Base-by-base conservation (phyloP, 1,140 invertebrate species). In the Scylla paramamosain region DNA sequence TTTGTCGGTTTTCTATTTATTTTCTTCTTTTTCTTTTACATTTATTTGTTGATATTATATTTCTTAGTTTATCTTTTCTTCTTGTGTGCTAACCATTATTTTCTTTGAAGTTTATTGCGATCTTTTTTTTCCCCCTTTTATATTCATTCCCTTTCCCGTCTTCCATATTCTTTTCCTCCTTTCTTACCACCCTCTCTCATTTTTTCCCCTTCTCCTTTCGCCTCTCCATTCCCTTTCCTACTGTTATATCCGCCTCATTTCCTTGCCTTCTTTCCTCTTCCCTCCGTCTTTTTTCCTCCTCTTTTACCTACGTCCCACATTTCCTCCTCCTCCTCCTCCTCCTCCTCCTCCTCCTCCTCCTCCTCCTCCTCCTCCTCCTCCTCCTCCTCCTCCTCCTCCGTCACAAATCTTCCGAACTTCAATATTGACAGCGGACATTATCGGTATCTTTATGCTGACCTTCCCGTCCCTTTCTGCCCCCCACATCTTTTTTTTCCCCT, bases 401-500 rank as follows among this genome's bases (percentile, higher is more conserved):
- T 20, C 52, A 59, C 52, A 77, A 77, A 77, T 77, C 67, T 77
- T n/a, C 67, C 67, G 20, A n/a, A 77, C 4, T 77, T 77, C 67
- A 77, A 77, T 77, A 77, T 77, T 77, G 67, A 77, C 67, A 77
- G 67, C 25, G 67, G n/a, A 77, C 67, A 77, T 77, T 77, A 77
- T 77, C 67, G 67, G 67, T n/a, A 77, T 77, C 67, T 77, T 77
- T 77, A 77, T 77, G 25, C 67, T 77, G 67, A 77, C 67, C 67
- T 77, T n/a, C 67, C 67, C 0, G 8, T n/a, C 67, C 25, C 25
- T n/a, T 77, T 0, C 67, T 20, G 12, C 8, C 67, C 67, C 6
- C 8, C 25, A 16, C 8, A 12, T 8, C 52, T 59, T 8, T 4
- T 59, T 20, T 59, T 59, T 12, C 52, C 52, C 52, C 52, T 12